Evolutionary conservation across 2,113 vertebrate species (phyloP).

Genomic region (Strix uralensis): DNA sequence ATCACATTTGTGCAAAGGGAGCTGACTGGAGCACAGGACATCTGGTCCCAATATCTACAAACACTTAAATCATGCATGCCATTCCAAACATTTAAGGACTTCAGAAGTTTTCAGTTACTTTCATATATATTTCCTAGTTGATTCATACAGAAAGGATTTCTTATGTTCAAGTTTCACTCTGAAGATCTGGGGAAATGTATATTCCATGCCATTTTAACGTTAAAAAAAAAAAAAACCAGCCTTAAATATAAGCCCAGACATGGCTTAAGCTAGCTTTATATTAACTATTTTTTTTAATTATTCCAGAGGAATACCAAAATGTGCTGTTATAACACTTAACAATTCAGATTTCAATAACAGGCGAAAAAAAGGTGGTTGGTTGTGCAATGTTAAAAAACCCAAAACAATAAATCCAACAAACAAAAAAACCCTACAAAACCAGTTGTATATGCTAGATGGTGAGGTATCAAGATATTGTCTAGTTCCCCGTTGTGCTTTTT

Average conservation of each 20-base stretch:
- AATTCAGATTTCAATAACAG: not conserved
- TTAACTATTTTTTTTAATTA: not conserved
- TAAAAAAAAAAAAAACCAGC: not conserved
- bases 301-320: not conserved
- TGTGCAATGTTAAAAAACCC: accelerated
- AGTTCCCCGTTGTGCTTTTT: not conserved
- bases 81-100: slow-evolving; percentile 59
- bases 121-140: not conserved
- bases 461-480: not conserved
- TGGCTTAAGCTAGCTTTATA: not conserved
- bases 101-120: slow-evolving; percentile 38
- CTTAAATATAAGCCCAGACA: not conserved
- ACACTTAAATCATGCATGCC: slow-evolving; percentile 55
- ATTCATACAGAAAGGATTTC: slow-evolving; percentile 3
- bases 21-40: not conserved
- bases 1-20: slow-evolving; percentile 28
- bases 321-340: not conserved
- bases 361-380: not conserved
- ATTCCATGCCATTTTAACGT: not conserved
- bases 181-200: not conserved
- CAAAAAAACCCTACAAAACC: not conserved
- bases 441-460: not conserved
- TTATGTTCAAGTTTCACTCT: not conserved
- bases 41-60: slow-evolving; percentile 64
- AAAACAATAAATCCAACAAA: not conserved